A percentile compares a stretch with the other conserved stretches of the same genome.
phyloP scores from a whole-genome alignment of 2,113 vertebrate species.

The human region GRCh38 chrX:106188501-106189000 shows the following conservation, averaged over 20 bases:
- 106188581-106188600: not conserved
- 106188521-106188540: not conserved
- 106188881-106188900: not conserved
- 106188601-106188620: not conserved
- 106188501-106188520: not conserved
- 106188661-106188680: not conserved
- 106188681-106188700: not conserved
- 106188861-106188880: not conserved
- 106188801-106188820: not conserved
- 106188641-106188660: not conserved
- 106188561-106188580: not conserved
- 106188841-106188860: slow-evolving; percentile 26
- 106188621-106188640: not conserved
- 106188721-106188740: not conserved
- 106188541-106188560: not conserved
- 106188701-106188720: not conserved
- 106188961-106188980: not conserved
- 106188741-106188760: not conserved
- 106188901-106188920: not conserved
- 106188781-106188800: not conserved
- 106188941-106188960: slow-evolving; percentile 39
- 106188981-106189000: slow-evolving; percentile 18
- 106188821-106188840: not conserved
- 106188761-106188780: not conserved
- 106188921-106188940: not conserved